Percentiles rank a stretch among this genome's conserved stretches.
Conservation (phyloP, 2,888 invertebrate genomes). For the Nipponacmea schrenckii region DNA sequence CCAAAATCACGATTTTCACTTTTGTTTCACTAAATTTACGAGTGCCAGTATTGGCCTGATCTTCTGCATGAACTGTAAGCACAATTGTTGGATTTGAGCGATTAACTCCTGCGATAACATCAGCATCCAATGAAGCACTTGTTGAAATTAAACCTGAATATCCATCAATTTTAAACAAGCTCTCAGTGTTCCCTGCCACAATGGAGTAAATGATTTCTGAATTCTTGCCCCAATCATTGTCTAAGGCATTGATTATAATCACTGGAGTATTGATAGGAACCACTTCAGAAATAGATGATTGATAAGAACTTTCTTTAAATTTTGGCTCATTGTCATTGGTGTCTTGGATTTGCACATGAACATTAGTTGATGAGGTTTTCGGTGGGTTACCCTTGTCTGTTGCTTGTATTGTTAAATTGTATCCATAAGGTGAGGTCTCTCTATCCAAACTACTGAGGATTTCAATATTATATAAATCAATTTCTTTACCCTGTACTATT, state of each 20-base stretch:
- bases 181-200: constrained; percentile 82
- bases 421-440: constrained; percentile 82
- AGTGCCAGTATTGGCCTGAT: constrained; percentile 79
- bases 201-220: constrained; percentile 88
- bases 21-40: constrained; percentile 82
- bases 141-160: constrained; percentile 91
- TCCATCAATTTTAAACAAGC: constrained; percentile 86
- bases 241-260: constrained; percentile 73
- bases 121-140: constrained; percentile 84
- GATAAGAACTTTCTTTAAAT: constrained; percentile 77
- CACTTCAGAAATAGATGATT: constrained; percentile 87
- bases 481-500: constrained; percentile 68
- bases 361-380: constrained; percentile 67
- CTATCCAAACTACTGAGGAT: constrained; percentile 82
- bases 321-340: constrained; percentile 87
- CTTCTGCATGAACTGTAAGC: constrained; percentile 51
- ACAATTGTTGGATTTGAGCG: constrained; percentile 70
- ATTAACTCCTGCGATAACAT: constrained; percentile 72
- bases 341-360: constrained; percentile 84
- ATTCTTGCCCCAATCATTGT: constrained; percentile 85
- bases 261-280: constrained; percentile 90
- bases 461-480: constrained; percentile 76
- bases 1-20: constrained; percentile 86
- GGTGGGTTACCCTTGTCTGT: constrained; percentile 78
- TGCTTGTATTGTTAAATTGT: constrained; percentile 87